Conservation (phyloP, 1,140 invertebrate genomes). For the Metaphire vulgaris region DNA sequence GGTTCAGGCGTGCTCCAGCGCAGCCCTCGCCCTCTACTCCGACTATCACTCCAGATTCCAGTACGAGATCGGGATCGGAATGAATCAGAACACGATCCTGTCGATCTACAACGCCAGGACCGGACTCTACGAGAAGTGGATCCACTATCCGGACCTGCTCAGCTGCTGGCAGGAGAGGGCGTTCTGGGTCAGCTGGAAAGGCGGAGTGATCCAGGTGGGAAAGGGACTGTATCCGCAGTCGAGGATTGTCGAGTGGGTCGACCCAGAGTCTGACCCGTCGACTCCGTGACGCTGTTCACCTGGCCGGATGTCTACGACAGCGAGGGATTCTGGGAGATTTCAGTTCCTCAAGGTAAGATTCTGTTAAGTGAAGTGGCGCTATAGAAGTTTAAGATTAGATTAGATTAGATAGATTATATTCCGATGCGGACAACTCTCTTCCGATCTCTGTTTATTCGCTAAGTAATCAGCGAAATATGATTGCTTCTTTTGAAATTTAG, state of each 20-base stretch:
- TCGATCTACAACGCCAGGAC: not conserved
- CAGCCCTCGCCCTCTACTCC: not conserved
- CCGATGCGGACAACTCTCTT: too few species aligned
- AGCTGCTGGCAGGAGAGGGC: not conserved
- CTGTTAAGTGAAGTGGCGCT: too few species aligned
- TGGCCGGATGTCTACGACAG: not conserved
- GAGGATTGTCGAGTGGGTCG: not conserved
- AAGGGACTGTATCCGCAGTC: not conserved
- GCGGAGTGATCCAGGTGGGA: slow-evolving; percentile 6
- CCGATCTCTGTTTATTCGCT: too few species aligned
- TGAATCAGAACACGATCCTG: not conserved
- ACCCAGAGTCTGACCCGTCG: not conserved
- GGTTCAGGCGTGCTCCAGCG: not conserved
- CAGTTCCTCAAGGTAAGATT: not conserved
- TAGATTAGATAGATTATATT: too few species aligned
- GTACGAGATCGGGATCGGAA: not conserved
- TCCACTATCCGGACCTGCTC: slow-evolving; percentile 7
- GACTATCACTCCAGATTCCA: not conserved
- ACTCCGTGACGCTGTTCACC: not conserved
- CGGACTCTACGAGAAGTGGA: not conserved
- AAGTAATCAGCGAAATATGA: too few species aligned
- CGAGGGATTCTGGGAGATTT: not conserved
- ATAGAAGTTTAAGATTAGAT: too few species aligned
- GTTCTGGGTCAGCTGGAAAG: slow-evolving; percentile 13
- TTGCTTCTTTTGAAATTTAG: too few species aligned